Percentiles rank a stretch among this genome's conserved stretches.
phyloP scores from a whole-genome alignment of 1,140 invertebrate genomes.

The Drosophila rufa region DNA sequence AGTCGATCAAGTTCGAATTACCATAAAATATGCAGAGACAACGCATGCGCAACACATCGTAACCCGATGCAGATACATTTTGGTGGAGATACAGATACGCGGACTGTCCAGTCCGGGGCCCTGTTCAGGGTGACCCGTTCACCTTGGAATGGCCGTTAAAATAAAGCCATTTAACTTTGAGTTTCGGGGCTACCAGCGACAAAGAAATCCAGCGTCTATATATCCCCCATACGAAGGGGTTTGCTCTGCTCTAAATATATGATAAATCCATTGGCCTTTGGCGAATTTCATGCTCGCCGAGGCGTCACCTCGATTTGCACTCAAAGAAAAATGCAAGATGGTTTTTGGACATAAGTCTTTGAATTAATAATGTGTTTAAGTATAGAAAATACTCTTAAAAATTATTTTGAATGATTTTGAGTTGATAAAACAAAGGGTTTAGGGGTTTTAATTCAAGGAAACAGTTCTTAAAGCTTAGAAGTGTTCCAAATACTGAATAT shows the following conservation, averaged over 20 bases:
- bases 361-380: not conserved
- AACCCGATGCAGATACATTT: conserved; percentile 49
- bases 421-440: not conserved
- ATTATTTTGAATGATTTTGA: not conserved
- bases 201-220: conserved; percentile 58
- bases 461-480: no score
- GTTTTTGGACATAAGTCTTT: no score
- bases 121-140: conserved; percentile 54
- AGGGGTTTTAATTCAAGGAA: no score
- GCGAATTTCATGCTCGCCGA: conserved; percentile 53
- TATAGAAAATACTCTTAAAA: not conserved
- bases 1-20: conserved; percentile 66
- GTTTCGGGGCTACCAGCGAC: conserved; percentile 53
- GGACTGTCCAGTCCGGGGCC: conserved; percentile 32
- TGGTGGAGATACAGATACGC: conserved; percentile 45
- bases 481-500: no score
- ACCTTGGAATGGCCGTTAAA: conserved; percentile 56
- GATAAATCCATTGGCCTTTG: conserved; percentile 51
- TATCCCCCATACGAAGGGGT: conserved; percentile 22
- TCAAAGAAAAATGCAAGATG: conserved; percentile 2
- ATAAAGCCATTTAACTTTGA: conserved; percentile 50
- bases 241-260: conserved; percentile 22
- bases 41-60: conserved; percentile 75
- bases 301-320: conserved; percentile 23
- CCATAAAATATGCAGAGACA: conserved; percentile 77